A percentile compares a stretch with the other conserved stretches of the same genome.
phyloP scores from a whole-genome alignment of 2,888 invertebrate genomes.

The Caenorhabditis macrosperma region DNA sequence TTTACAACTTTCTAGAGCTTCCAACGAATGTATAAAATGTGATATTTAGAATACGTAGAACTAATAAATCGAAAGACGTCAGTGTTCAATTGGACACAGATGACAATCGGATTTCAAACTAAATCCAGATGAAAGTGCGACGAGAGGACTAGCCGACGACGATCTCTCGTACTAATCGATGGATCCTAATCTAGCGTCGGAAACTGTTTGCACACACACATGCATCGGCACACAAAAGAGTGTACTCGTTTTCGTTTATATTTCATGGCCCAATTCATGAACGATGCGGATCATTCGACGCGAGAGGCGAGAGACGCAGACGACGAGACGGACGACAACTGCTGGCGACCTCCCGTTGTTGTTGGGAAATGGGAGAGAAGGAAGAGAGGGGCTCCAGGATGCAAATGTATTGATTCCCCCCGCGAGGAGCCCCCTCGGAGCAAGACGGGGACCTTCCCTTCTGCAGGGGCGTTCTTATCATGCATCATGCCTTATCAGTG shows the following conservation, averaged over 20 bases:
- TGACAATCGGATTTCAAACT: too few species aligned
- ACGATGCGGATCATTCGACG: conserved; percentile 39
- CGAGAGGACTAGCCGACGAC: too few species aligned
- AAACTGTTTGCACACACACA: conserved; percentile 6
- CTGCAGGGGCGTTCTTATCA: conserved; percentile 14
- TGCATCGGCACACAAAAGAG: background rate
- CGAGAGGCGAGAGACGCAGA: conserved; percentile 25
- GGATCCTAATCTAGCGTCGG: too few species aligned
- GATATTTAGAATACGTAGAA: background rate
- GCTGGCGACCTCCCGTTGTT: background rate
- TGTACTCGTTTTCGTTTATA: background rate
- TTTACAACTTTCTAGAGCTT: background rate
- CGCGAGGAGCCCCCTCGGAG: background rate
- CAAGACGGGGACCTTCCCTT: background rate
- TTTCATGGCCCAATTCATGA: background rate
- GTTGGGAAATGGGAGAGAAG: background rate
- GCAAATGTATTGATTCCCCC: conserved; percentile 45
- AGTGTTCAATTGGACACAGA: too few species aligned
- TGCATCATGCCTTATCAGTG: conserved; percentile 22
- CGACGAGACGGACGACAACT: conserved; percentile 35
- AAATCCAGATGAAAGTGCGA: too few species aligned
- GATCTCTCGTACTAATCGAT: too few species aligned
- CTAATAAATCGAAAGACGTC: too few species aligned
- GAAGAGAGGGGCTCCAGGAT: conserved; percentile 20
- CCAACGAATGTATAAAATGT: background rate